These are phyloP conservation scores for Caerostris extrusa DNA, from an alignment of 1,140 invertebrate species.

Conservation along the genomic window DNA sequence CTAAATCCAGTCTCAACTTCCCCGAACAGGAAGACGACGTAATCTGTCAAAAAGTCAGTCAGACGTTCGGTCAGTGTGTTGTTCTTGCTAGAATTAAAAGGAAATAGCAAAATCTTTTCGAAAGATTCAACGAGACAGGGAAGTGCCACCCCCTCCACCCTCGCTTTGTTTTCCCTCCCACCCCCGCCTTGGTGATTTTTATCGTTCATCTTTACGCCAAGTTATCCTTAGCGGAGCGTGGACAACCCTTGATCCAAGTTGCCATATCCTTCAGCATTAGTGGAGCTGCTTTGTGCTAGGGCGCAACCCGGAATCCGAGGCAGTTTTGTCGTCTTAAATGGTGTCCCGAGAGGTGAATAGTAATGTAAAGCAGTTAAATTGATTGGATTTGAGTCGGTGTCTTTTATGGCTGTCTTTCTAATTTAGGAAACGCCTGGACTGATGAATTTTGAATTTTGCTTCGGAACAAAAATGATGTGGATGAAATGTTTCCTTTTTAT, in stretches of 20 bases:
- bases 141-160: conserved; percentile 27
- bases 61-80: conserved; percentile 74
- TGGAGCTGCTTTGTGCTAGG: background rate
- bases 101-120: conserved; percentile 43
- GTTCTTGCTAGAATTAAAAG: conserved; percentile 6
- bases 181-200: conserved; percentile 51
- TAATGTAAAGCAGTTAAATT: conserved; percentile 6
- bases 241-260: conserved; percentile 39
- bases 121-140: conserved; percentile 67
- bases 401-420: background rate
- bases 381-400: background rate
- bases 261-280: conserved; percentile 4
- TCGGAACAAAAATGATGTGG: no score
- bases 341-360: background rate
- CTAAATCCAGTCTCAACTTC: conserved; percentile 60
- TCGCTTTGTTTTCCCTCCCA: background rate
- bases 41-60: conserved; percentile 75
- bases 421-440: background rate
- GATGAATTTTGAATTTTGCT: no score
- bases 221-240: conserved; percentile 66
- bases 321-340: conserved; percentile 68
- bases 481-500: no score
- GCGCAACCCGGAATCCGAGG: background rate
- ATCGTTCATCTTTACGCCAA: conserved; percentile 75
- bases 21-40: conserved; percentile 28